These are phyloP conservation scores for Pagetopsis macropterus DNA, from an alignment of 2,797 vertebrate species.

Conservation along the genomic window DNA sequence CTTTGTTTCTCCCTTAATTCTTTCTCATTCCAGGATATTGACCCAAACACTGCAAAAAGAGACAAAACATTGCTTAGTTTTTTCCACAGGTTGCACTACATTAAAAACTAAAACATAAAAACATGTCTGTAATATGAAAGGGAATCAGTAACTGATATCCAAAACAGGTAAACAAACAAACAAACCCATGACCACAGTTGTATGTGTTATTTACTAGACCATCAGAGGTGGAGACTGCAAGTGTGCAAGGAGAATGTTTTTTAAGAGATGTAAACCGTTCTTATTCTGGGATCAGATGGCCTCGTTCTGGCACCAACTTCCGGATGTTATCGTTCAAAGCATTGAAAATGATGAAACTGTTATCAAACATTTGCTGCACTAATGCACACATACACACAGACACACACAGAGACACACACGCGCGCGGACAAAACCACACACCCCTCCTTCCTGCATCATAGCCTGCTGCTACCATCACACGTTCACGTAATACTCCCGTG, in stretches of 20 bases:
- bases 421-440: conserved; percentile 39
- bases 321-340: conserved; percentile 5
- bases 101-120: background rate
- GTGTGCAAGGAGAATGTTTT: background rate
- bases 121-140: background rate
- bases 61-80: background rate
- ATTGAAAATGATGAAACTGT: background rate
- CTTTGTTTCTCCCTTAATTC: conserved; percentile 16
- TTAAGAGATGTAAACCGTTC: background rate
- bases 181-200: background rate
- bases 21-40: background rate
- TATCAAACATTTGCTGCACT: conserved; percentile 56
- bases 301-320: conserved; percentile 28
- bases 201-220: background rate
- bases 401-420: conserved; percentile 23
- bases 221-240: background rate
- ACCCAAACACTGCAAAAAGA: background rate
- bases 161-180: background rate
- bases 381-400: conserved; percentile 28
- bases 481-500: conserved; percentile 70
- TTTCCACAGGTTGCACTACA: background rate
- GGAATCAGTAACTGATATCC: background rate
- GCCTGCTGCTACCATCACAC: conserved; percentile 67
- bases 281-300: conserved; percentile 6
- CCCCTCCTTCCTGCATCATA: conserved; percentile 69